Evolutionary conservation across 1,140 invertebrate species (phyloP).

Genomic region (Chelonus insularis): DNA sequence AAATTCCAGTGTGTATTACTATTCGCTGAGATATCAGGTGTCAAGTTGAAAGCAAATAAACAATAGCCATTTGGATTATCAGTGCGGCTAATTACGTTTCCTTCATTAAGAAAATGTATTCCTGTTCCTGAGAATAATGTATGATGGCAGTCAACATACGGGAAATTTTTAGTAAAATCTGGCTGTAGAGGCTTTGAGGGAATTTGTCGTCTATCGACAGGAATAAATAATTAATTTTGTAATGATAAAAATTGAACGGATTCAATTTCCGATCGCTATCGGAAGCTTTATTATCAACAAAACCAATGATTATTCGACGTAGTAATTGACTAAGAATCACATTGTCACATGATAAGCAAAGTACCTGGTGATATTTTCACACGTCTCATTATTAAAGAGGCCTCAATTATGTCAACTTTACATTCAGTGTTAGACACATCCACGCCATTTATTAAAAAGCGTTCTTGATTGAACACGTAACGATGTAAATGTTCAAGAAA

Average conservation of each 20-base stretch:
- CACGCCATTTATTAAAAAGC: slow-evolving; percentile 51
- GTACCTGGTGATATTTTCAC: slow-evolving; percentile 43
- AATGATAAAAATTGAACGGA: slow-evolving; percentile 29
- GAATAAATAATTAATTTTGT: slow-evolving; percentile 37
- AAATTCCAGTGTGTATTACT: slow-evolving; percentile 44
- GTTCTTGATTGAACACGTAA: slow-evolving; percentile 47
- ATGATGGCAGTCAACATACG: slow-evolving; percentile 40
- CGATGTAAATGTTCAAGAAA: slow-evolving; percentile 27
- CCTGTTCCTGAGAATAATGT: slow-evolving; percentile 50
- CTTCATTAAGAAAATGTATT: slow-evolving; percentile 40
- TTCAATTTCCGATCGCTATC: slow-evolving; percentile 17
- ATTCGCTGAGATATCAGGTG: slow-evolving; percentile 48
- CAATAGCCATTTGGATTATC: slow-evolving; percentile 37
- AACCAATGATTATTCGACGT: slow-evolving; percentile 24
- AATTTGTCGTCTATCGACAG: slow-evolving; percentile 42
- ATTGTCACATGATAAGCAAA: slow-evolving; percentile 44
- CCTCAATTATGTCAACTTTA: background rate
- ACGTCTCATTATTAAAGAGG: slow-evolving; percentile 36
- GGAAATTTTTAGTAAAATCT: slow-evolving; percentile 20
- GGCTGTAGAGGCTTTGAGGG: slow-evolving; percentile 33
- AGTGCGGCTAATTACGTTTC: slow-evolving; percentile 34
- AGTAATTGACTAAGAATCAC: slow-evolving; percentile 26
- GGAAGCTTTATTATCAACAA: slow-evolving; percentile 29
- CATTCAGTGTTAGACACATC: slow-evolving; percentile 37
- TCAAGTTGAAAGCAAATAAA: slow-evolving; percentile 44